Evolutionary conservation across 2,888 invertebrate species (phyloP).

Genomic region (Colostygia pectinataria): DNA sequence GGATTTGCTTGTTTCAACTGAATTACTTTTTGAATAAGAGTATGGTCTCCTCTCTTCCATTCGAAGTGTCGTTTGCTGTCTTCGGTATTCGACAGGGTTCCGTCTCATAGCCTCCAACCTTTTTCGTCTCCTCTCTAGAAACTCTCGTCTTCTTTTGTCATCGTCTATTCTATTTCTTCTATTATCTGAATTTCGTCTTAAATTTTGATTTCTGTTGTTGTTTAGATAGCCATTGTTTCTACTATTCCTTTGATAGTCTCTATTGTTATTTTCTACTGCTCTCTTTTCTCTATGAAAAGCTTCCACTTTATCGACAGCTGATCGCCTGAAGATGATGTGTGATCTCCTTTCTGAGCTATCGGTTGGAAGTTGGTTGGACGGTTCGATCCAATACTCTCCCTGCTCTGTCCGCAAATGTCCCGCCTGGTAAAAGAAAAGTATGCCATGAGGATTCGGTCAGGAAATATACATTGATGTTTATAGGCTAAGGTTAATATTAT

Average conservation of each 20-base stretch:
- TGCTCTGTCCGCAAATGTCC: constrained; percentile 86
- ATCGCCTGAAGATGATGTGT: constrained; percentile 87
- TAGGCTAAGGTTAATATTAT: constrained; percentile 1
- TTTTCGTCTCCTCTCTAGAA: constrained; percentile 62
- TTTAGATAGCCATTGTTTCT: constrained; percentile 73
- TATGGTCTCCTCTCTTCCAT: constrained; percentile 61
- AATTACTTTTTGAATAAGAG: constrained; percentile 53
- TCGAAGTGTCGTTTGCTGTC: constrained; percentile 57
- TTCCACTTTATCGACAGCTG: constrained; percentile 81
- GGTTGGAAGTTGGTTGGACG: constrained; percentile 80
- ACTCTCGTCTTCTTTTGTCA: constrained; percentile 67
- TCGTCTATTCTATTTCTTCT: constrained; percentile 82
- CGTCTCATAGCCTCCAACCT: constrained; percentile 64
- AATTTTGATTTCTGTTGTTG: constrained; percentile 58
- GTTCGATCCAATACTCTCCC: constrained; percentile 89
- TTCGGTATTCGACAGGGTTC: constrained; percentile 69
- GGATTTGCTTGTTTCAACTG: constrained; percentile 61
- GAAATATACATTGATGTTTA: neutral
- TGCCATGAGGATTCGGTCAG: neutral
- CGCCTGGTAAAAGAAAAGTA: constrained; percentile 72
- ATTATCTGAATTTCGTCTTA: constrained; percentile 64
- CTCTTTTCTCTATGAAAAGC: constrained; percentile 68
- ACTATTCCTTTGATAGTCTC: constrained; percentile 71
- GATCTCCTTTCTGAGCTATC: constrained; percentile 75
- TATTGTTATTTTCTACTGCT: constrained; percentile 68